A percentile compares a stretch with the other conserved stretches of the same genome.
These are phyloP conservation scores for Mus pahari DNA, from an alignment of 2,113 vertebrate species.

Conservation along the genomic window DNA sequence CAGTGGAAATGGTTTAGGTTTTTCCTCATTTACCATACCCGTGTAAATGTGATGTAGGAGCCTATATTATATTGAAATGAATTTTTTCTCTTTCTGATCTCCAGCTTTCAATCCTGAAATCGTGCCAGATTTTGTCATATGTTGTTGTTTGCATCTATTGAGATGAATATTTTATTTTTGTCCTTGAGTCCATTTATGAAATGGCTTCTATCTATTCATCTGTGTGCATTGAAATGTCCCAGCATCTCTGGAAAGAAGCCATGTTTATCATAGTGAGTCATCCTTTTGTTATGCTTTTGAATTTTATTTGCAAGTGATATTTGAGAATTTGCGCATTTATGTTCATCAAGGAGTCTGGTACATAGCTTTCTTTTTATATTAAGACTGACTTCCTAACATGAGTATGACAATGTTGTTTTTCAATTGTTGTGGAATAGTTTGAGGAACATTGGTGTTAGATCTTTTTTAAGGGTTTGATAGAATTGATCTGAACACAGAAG, in stretches of 20 bases:
- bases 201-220: background rate
- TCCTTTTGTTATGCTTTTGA: background rate
- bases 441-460: background rate
- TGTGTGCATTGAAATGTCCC: background rate
- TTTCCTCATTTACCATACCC: background rate
- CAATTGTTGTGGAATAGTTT: background rate
- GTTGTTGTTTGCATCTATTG: background rate
- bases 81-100: background rate
- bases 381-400: background rate
- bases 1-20: background rate
- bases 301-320: background rate
- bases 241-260: background rate
- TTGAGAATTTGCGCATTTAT: background rate
- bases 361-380: background rate
- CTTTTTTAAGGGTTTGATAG: background rate
- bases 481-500: background rate
- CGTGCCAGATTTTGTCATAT: background rate
- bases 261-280: background rate
- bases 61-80: background rate
- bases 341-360: background rate
- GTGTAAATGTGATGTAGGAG: background rate
- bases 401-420: background rate
- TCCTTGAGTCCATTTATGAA: background rate
- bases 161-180: background rate
- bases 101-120: background rate